Conservation (phyloP, 1,140 invertebrate species). For the Coenobita brevimanus region DNA sequence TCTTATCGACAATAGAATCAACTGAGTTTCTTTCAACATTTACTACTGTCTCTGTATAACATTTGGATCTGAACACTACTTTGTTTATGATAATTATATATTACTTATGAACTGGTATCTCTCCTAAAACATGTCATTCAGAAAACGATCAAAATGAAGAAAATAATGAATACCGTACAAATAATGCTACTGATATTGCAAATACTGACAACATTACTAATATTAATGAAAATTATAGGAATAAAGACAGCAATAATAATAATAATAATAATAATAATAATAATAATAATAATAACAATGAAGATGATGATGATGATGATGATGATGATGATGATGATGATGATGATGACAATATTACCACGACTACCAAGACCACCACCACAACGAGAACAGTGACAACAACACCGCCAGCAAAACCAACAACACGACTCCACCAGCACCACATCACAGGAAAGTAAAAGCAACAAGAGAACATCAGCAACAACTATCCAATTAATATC, state of each 20-base stretch:
- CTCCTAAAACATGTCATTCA: not conserved
- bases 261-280: constrained; percentile 22
- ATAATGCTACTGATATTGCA: not conserved
- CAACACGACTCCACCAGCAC: not conserved
- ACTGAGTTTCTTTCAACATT: too few species aligned
- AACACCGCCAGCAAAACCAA: not conserved
- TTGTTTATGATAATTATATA: too few species aligned
- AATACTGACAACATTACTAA: not conserved
- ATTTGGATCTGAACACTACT: too few species aligned
- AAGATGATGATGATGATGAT: not conserved
- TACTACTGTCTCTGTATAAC: too few species aligned
- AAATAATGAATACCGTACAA: constrained; percentile 9
- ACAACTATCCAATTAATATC: too few species aligned
- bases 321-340: not conserved
- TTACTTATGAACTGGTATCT: constrained; percentile 4
- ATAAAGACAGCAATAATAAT: constrained; percentile 7
- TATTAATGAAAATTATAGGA: not conserved
- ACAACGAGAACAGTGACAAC: not conserved
- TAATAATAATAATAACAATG: constrained; percentile 4
- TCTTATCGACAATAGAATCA: too few species aligned
- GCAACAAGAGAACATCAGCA: too few species aligned
- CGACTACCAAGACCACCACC: not conserved
- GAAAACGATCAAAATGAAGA: not conserved
- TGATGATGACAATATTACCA: constrained; percentile 20
- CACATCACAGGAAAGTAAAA: too few species aligned